Base-by-base conservation (phyloP, 2,113 vertebrate genomes). In the Dolichallabes microphthalmus region DNA sequence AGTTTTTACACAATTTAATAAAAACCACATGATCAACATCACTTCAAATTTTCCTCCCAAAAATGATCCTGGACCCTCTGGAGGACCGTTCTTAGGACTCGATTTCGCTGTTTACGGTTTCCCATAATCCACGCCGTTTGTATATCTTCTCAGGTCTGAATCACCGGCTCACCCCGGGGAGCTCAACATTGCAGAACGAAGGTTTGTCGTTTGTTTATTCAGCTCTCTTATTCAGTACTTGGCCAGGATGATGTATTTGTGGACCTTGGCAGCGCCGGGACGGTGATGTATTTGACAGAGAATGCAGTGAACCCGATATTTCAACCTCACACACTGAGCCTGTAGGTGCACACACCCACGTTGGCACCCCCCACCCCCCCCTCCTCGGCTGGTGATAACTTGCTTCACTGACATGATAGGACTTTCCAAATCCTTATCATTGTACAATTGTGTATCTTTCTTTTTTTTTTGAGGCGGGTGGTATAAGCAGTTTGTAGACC, bases 161-260 rank as follows among this genome's bases (percentile, higher is more conserved):
- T 25, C 69, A 20, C 27, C 19, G 12, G 1, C 63, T 58, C 61
- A 17, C 61, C 63, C 76, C 25, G 13, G 45, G 66, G 66, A 30
- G 4, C 82, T 57, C 55, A 39, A 17, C 17, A 35, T 12, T 32
- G 52, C 57, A 61, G 55, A 27, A 55, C 55, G 55, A 68, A 83
- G 76, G 78, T 86, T 86, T 85, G 78, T 80, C 63, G 63, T 89
- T 91, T 87, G 83, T 89, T 90, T 87, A 82, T 86, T 53, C 12
- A 85, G 78, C 60, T 80, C 57, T 84, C n/a, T n/a, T n/a, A n/a
- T 81, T 82, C 86, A 74, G 84, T 85, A 84, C 82, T 90, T 90
- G 91, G 69, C 22, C 90, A 88, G 87, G 75, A 83, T 91, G 91
- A 93, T 93, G 87, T 86, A 92, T 92, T 87, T 88, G 78, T 91